Evolutionary conservation across 2,113 vertebrate species (phyloP).

Genomic region (Caloenas nicobarica): DNA sequence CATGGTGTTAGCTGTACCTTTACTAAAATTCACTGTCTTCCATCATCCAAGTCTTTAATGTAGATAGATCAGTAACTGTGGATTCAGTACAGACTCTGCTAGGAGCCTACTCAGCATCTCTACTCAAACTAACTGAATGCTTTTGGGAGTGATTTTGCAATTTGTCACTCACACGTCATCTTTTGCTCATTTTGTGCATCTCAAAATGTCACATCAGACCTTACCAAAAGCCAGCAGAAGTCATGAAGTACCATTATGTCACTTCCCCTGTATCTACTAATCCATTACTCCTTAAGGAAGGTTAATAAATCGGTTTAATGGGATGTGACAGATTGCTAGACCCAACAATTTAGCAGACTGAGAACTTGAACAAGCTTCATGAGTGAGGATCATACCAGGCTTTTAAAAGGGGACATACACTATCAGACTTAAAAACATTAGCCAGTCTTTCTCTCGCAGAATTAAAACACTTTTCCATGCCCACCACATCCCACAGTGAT

Average conservation of each 20-base stretch:
- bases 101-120: not conserved
- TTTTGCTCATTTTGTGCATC: not conserved
- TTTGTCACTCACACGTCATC: not conserved
- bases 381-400: not conserved
- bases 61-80: not conserved
- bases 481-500: not conserved
- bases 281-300: not conserved
- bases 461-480: not conserved
- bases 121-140: not conserved
- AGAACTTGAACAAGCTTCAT: not conserved
- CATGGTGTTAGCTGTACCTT: not conserved
- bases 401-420: not conserved
- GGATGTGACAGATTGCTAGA: not conserved
- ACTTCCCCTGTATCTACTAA: not conserved
- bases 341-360: not conserved
- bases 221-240: not conserved
- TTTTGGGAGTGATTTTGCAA: not conserved
- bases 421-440: not conserved
- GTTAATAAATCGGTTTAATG: not conserved
- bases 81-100: not conserved
- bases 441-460: not conserved
- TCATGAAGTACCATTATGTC: not conserved
- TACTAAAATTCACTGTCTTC: not conserved
- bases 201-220: not conserved
- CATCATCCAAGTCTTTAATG: not conserved